Evolutionary conservation across 2,797 vertebrate genomes (phyloP), one percentile per base, ranked within the genome.

Genomic region (Labeo calbasu): DNA sequence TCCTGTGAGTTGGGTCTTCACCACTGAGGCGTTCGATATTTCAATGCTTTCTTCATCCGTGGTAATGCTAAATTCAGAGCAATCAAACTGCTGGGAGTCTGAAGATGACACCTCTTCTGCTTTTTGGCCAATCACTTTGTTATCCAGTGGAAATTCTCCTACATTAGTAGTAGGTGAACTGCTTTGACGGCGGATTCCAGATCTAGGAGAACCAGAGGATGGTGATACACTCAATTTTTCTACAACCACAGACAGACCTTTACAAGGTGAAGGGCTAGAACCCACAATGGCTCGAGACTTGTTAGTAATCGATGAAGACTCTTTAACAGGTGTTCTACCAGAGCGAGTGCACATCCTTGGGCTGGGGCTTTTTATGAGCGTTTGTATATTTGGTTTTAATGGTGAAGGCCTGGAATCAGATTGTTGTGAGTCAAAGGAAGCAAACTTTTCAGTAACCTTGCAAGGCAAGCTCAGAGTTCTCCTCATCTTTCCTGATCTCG

Each of bases 41-140:
- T 94, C 94, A 76, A 93, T 88, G 8, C 90, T 93, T 0, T 91
- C 91, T 3, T 91, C 87, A 7, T 93, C 93, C 77, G 92, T 92
- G 50, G 91, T 92, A 5, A 86, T 86, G 78, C 91, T 89, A 2
- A 88, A 87, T 36, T 90, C 79, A 50, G 93, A 95, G 1, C 94
- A 93, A 14, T 90, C 82, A 0, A 83, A 51, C 1, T 90, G 92
- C 63, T 94, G 92, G 0, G 92, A 90, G 23, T 92, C 92, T 7
- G 91, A 91, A 0, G 89, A 87, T 14, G 90, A 91, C 46, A 77
- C 84, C 0, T 88, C 87, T 63, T 91, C 88, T 0, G 23, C 72
- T 68, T 89, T 82, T 43, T 73, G 78, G 23, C 23, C 50, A 66
- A 15, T 32, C 63, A 11, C 12, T 40, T 79, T 72, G 68, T 61